These are phyloP conservation scores for Drosophila subquinaria DNA, from an alignment of 2,888 invertebrate genomes.

Conservation along the genomic window DNA sequence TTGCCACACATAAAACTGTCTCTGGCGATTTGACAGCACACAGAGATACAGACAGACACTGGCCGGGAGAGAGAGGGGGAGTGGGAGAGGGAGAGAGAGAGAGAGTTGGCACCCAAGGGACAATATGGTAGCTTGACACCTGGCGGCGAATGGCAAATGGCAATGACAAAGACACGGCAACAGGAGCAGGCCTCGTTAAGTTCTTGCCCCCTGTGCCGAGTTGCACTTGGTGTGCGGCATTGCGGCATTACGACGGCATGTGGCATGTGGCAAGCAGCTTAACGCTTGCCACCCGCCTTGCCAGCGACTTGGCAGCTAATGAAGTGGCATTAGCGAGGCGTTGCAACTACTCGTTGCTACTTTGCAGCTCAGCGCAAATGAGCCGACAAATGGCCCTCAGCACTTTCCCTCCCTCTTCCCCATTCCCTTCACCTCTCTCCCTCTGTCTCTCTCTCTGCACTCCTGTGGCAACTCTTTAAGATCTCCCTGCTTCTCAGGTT, in stretches of 20 bases:
- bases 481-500: background rate
- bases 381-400: conserved; percentile 60
- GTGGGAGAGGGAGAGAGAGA: background rate
- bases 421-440: background rate
- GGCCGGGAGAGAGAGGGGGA: background rate
- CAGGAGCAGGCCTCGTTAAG: conserved; percentile 43
- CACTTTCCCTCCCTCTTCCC: conserved; percentile 16
- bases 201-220: background rate
- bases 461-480: background rate
- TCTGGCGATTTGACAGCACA: conserved; percentile 60
- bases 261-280: conserved; percentile 28
- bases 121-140: conserved; percentile 67
- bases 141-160: conserved; percentile 49
- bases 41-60: background rate
- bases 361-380: conserved; percentile 56
- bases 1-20: conserved; percentile 67
- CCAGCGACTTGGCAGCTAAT: conserved; percentile 64
- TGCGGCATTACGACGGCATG: conserved; percentile 1
- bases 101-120: conserved; percentile 34
- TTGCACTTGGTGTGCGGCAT: conserved; percentile 2
- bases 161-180: conserved; percentile 37
- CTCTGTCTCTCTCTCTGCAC: conserved; percentile 15
- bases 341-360: conserved; percentile 35
- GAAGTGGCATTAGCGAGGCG: conserved; percentile 60
- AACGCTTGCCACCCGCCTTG: conserved; percentile 30